Base-by-base conservation (phyloP, 2,888 invertebrate genomes). In the Papilio demoleus region DNA sequence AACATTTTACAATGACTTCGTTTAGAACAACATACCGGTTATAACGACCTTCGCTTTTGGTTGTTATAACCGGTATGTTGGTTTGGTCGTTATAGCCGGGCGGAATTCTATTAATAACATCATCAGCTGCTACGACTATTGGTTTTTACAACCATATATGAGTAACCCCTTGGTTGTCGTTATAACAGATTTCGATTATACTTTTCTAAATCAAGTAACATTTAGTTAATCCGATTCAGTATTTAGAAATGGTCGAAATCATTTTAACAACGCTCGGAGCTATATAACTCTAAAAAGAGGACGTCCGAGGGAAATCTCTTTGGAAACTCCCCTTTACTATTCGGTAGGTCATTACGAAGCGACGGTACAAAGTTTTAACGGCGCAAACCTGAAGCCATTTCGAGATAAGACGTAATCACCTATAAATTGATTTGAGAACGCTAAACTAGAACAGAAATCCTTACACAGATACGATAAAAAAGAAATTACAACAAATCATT, bases 281-380 rank as follows among this genome's bases (percentile, higher is more conserved):
- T 17, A 50, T 36, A 58, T 59, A 64, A 68, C 59, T 59, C 40
- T 45, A 40, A 19, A 22, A 42, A 22, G 60, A 50, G 50, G 47
- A 17, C 68, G 53, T 50, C 65, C 17, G 42, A 65, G 40, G 65
- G 56, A 65, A 65, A 61, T 40, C 50, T 60, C 53, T 40, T 69
- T 12, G 12, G 60, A 69, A 69, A 60, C 65, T 69, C 56, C 60
- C 47, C 60, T 65, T 12, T 38, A 42, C 59, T 60, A 65, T 65
- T 65, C 50, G 50, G 60, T 12, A 65, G 50, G 60, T 63, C 68
- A 63, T 69, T 68, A 68, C 60, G 53, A 27, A 50, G 59, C 47
- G 36, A 31, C 24, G 45, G 63, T 42, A 40, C 64, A 59, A 68
- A 68, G 65, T 69, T 69, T 69, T 69, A 69, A 69, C 64, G 65